Evolutionary conservation across 2,797 vertebrate species (phyloP).

Genomic region (Molossus molossus): DNA sequence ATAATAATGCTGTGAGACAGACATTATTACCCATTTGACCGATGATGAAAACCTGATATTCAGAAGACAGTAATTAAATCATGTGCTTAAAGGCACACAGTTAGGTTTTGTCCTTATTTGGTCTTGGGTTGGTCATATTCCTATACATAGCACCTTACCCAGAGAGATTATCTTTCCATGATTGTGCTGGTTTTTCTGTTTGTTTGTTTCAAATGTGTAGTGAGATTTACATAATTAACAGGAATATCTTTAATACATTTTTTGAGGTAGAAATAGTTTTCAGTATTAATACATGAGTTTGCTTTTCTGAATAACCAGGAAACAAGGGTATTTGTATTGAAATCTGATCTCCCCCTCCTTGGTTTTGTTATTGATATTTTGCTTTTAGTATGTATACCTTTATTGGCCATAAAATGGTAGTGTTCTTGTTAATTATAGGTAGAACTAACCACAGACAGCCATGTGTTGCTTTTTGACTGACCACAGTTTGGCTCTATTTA

Average conservation of each 20-base stretch:
- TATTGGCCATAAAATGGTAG: background rate
- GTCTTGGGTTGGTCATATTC: background rate
- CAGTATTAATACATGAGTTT: background rate
- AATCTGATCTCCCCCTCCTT: background rate
- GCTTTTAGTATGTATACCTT: slow-evolving; percentile 6
- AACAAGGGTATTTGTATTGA: background rate
- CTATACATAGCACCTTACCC: background rate
- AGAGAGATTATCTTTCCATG: background rate
- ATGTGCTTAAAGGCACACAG: background rate
- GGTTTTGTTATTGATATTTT: background rate
- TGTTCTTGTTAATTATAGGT: slow-evolving; percentile 23
- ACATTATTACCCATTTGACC: background rate
- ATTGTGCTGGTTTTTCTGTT: background rate
- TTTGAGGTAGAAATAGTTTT: slow-evolving; percentile 54
- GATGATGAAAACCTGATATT: background rate
- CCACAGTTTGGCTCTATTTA: background rate
- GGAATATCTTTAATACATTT: slow-evolving; percentile 16
- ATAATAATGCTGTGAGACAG: background rate
- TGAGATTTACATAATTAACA: slow-evolving; percentile 17
- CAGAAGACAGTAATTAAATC: background rate
- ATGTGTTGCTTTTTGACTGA: background rate
- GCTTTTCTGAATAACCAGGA: slow-evolving; percentile 40
- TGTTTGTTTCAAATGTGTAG: background rate
- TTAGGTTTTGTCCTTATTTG: background rate
- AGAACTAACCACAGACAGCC: background rate